Evolutionary conservation across 2,113 vertebrate genomes (phyloP), one percentile per base, ranked within the genome.

Genomic region (Ammodramus savannarum): DNA sequence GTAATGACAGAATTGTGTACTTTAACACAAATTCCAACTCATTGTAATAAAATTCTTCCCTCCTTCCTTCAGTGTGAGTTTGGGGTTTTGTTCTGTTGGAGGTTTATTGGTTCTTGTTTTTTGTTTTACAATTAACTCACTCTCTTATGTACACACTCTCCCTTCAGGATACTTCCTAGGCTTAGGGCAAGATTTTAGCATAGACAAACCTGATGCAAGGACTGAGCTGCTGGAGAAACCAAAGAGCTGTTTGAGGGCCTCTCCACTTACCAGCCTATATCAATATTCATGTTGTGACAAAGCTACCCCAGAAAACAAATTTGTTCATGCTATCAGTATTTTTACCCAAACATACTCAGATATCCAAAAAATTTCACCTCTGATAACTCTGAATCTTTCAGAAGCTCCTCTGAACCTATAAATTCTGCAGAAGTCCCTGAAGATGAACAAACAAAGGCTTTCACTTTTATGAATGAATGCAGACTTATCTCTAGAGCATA

Each of bases 91-190:
- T 51, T 11, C 61, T 15, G 22, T 11, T 15, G 26, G 27, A 23
- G 17, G 1, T 27, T 31, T 55, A 57, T 26, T 26, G 0, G 9
- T 22, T 21, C 31, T 86, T 43, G 11, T 51, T 57, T 75, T 19
- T 75, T 31, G 44, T 85, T 79, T 65, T 26, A 55, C 5, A 57
- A 25, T 61, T 41, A 67, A 52, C 13, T 73, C 41, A 17, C 36
- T n/a, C 26, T 36, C 11, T 19, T 10, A 17, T 1, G 4, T 7
- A 57, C 3, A 16, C 6, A 4, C 5, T 16, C 16, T 13, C 7
- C 9, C 18, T 55, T 7, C 31, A 52, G 4, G 25, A 51, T 12
- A 72, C 8, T 26, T 23, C 46, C 52, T 16, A 61, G 12, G 26
- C 49, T 36, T 13, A 77, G 41, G 8, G 57, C 12, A 58, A 68